These are phyloP conservation scores for Pseudococcus longispinus DNA, from an alignment of 2,888 invertebrate species.

Conservation along the genomic window DNA sequence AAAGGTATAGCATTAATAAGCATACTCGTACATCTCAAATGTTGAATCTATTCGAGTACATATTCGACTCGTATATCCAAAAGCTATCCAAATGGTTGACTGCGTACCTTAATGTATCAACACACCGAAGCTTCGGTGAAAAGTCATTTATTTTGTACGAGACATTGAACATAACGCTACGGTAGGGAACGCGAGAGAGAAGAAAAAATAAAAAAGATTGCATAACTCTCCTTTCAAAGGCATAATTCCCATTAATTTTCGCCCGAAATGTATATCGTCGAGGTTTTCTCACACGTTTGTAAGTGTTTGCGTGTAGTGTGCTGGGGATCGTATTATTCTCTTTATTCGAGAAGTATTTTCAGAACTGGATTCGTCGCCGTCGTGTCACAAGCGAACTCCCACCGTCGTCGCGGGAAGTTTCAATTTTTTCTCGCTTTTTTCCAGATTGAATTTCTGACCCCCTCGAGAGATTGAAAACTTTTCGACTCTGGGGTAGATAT, in stretches of 20 bases:
- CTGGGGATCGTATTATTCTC: no score
- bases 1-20: neutral
- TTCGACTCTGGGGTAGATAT: no score
- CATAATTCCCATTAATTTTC: slow-evolving; percentile 4
- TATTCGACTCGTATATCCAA: neutral
- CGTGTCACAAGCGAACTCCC: no score
- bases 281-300: neutral
- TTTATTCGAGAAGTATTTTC: no score
- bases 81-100: neutral
- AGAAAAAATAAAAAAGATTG: neutral
- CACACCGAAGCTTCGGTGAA: neutral
- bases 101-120: neutral
- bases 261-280: neutral
- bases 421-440: no score
- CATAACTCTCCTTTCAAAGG: slow-evolving; percentile 6
- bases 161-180: neutral
- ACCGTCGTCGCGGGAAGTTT: no score
- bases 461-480: no score
- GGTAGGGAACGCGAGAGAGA: neutral
- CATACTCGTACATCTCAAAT: neutral
- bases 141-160: slow-evolving; percentile 5
- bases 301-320: neutral
- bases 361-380: no score
- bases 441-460: no score
- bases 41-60: neutral